A percentile compares a stretch with the other conserved stretches of the same genome.
phyloP scores from a whole-genome alignment of 2,888 invertebrate species.

The Tuberolachnus salignus region DNA sequence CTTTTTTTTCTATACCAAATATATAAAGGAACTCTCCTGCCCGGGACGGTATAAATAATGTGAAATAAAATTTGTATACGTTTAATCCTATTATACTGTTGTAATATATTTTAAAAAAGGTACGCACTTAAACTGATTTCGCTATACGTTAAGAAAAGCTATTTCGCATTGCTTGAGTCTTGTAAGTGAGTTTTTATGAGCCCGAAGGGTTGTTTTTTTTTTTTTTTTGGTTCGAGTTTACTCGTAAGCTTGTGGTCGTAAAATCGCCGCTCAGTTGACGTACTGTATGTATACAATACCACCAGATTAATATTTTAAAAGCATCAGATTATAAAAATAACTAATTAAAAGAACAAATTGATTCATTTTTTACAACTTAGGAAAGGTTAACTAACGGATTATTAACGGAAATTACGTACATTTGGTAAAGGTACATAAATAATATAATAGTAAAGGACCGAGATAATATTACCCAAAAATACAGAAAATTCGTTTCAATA shows the following conservation, averaged over 20 bases:
- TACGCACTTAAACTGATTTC: conserved; percentile 1
- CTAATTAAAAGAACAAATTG: neutral
- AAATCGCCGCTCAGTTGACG: conserved; percentile 13
- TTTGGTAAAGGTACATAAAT: conserved; percentile 17
- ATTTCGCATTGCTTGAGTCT: neutral
- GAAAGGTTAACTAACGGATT: conserved; percentile 36
- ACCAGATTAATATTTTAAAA: conserved; percentile 48
- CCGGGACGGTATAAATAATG: too few species aligned
- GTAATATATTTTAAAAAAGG: neutral
- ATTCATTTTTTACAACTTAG: conserved; percentile 31
- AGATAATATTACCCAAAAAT: too few species aligned
- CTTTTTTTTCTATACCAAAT: too few species aligned
- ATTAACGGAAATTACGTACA: conserved; percentile 13
- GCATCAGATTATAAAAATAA: conserved; percentile 33
- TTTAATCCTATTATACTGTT: neutral
- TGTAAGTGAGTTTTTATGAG: conserved; percentile 13
- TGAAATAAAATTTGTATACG: neutral
- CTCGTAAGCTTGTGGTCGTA: conserved; percentile 4
- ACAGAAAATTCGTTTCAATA: too few species aligned
- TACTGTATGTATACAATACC: conserved; percentile 1
- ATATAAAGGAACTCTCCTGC: too few species aligned
- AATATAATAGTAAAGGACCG: too few species aligned
- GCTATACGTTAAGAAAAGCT: neutral
- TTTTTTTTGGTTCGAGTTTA: neutral
- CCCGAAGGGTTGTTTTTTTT: neutral